Evolutionary conservation across 2,113 vertebrate species (phyloP), one percentile per base, ranked within the genome.

Genomic region (Petromus typicus): DNA sequence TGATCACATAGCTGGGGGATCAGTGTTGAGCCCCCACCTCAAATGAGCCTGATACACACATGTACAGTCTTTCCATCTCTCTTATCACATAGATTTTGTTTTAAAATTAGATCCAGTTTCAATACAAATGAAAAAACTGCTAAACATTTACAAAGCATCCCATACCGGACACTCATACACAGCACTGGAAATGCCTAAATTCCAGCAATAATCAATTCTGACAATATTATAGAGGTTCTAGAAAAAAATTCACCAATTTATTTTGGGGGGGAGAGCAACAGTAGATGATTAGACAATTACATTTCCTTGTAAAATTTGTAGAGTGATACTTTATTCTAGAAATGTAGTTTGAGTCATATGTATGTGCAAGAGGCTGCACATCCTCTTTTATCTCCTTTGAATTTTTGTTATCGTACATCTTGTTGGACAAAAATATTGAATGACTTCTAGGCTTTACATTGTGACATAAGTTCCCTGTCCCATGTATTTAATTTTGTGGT

Each of bases 101-200:
- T 13, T 8, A 66, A 59, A 25, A 78, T 34, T n/a, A 51, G 66
- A 86, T 75, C 40, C 40, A 10, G 11, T 84, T 61, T 51, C 43
- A 61, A n/a, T 13, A 45, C 48, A 79, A 43, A 13, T 54, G n/a
- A 27, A 32, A 51, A 51, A 71, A 20, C 18, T 27, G 10, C 12
- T 27, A 45, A 32, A 57, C 17, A 14, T 1, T 5, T 11, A 9
- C 14, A 7, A 5, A 17, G 7, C 14, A 20, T 1, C 0, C 8
- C 0, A 0, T 22, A 73, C 10, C 32, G 4, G 45, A 25, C 7
- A 1, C 22, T 32, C 4, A 11, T 0, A 25, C 34, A 23, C 11
- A 3, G 40, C 14, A 12, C 11, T 48, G 20, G 0, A 0, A 17
- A 0, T 40, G 7, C 25, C 18, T 93, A 43, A 22, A 0, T 57